phyloP scores from a whole-genome alignment of 1,140 invertebrate species.

The Melanaphis sacchari region DNA sequence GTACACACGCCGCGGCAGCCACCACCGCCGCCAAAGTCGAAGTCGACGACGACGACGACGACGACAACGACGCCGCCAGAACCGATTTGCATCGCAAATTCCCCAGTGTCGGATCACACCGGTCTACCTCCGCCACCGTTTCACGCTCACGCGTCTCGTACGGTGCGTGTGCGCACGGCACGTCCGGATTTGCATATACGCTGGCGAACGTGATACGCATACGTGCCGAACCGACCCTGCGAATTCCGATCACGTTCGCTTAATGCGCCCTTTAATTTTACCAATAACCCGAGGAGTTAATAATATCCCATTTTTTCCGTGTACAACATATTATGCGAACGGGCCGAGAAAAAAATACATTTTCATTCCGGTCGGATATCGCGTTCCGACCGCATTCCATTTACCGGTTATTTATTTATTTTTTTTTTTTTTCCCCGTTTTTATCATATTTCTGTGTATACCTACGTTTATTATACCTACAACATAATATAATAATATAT shows the following conservation, averaged over 20 bases:
- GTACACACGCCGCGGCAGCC: not conserved
- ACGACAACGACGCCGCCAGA: not conserved
- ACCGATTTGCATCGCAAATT: conserved; percentile 52
- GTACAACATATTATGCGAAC: not conserved
- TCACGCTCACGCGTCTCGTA: not conserved
- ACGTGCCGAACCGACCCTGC: not conserved
- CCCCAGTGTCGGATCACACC: not conserved
- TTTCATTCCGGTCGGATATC: conserved; percentile 54
- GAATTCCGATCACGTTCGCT: conserved; percentile 53
- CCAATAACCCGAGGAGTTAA: conserved; percentile 45
- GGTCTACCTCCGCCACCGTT: not conserved
- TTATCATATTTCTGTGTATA: not conserved
- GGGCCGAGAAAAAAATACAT: conserved; percentile 38
- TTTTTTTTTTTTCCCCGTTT: not conserved
- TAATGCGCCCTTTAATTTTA: conserved; percentile 56
- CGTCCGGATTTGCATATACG: conserved; percentile 39
- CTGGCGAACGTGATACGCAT: conserved; percentile 32
- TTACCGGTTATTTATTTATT: conserved; percentile 15
- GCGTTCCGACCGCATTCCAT: conserved; percentile 44
- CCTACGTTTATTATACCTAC: not conserved
- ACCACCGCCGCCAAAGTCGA: not conserved
- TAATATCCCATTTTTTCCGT: conserved; percentile 3
- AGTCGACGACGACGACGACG: not conserved
- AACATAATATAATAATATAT: no score
- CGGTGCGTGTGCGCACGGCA: not conserved